These are phyloP conservation scores for Toxotes jaculatrix DNA, from an alignment of 2,113 vertebrate genomes.

Conservation along the genomic window DNA sequence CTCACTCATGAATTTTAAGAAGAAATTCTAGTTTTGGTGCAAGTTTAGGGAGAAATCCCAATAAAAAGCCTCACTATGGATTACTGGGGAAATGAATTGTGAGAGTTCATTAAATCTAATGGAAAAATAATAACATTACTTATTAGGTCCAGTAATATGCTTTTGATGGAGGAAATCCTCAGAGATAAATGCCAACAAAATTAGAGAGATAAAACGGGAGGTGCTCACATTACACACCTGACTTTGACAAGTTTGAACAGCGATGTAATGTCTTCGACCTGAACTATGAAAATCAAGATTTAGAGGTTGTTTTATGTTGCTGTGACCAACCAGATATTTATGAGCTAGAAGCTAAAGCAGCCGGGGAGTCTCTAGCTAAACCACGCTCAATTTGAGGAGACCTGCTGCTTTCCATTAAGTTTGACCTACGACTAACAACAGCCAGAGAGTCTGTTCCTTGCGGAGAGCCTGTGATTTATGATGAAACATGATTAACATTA, in stretches of 20 bases:
- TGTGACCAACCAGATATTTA: conserved; percentile 44
- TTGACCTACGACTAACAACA: conserved; percentile 66
- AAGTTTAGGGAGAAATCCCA: not conserved
- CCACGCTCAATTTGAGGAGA: conserved; percentile 52
- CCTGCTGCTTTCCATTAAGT: conserved; percentile 79
- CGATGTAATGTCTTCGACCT: conserved; percentile 12
- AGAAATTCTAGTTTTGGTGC: not conserved
- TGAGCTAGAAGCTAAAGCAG: conserved; percentile 42
- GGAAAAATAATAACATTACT: conserved; percentile 15
- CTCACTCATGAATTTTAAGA: not conserved
- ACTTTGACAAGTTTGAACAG: conserved; percentile 23
- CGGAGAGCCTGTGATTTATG: conserved; percentile 64
- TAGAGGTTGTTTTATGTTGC: conserved; percentile 27
- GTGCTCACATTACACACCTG: conserved; percentile 10
- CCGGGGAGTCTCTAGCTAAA: conserved; percentile 45
- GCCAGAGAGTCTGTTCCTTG: conserved; percentile 44
- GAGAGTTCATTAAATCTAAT: conserved; percentile 26
- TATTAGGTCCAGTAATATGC: not conserved
- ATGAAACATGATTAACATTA: conserved; percentile 62
- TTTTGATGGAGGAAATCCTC: conserved; percentile 5
- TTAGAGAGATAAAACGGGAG: not conserved
- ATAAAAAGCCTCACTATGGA: not conserved
- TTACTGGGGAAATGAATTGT: conserved; percentile 40
- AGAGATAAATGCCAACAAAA: conserved; percentile 19
- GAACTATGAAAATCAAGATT: conserved; percentile 35